Percentiles rank a stretch among this genome's conserved stretches.
phyloP scores from a whole-genome alignment of 2,113 vertebrate genomes.

The Poeciliopsis turrubarensis region DNA sequence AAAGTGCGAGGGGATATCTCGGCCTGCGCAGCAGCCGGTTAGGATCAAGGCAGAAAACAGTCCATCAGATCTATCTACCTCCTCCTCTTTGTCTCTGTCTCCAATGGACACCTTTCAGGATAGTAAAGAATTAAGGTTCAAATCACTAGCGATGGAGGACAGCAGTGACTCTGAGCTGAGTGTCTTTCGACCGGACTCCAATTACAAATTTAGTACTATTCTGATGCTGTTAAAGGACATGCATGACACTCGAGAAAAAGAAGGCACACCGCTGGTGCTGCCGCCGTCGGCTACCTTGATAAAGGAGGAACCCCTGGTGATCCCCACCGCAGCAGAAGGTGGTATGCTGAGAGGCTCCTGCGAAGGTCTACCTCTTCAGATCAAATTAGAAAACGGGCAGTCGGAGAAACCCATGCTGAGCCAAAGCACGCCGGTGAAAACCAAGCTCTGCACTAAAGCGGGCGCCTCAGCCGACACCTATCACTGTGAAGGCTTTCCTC shows the following conservation, averaged over 20 bases:
- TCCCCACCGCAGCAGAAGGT: slow-evolving; percentile 48
- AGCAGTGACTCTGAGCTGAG: slow-evolving; percentile 67
- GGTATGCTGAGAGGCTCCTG: slow-evolving; percentile 11
- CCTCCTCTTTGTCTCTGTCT: slow-evolving; percentile 65
- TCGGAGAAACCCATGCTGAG: slow-evolving; percentile 28
- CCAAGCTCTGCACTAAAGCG: slow-evolving; percentile 66
- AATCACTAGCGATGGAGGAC: slow-evolving; percentile 84
- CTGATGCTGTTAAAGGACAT: slow-evolving; percentile 96
- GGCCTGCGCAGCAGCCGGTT: slow-evolving; percentile 9
- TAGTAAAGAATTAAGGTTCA: slow-evolving; percentile 86
- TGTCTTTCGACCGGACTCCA: slow-evolving; percentile 84
- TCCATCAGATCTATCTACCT: slow-evolving; percentile 48
- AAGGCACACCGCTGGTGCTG: slow-evolving; percentile 85
- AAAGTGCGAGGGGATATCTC: slow-evolving; percentile 2
- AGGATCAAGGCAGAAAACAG: slow-evolving; percentile 69
- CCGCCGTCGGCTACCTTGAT: slow-evolving; percentile 72
- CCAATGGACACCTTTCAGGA: slow-evolving; percentile 84
- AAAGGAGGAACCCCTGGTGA: slow-evolving; percentile 77
- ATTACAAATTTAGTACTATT: slow-evolving; percentile 94
- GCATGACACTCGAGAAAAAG: slow-evolving; percentile 92
- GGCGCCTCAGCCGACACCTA: slow-evolving; percentile 50
- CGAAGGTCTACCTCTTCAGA: slow-evolving; percentile 18
- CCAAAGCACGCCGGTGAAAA: slow-evolving; percentile 44
- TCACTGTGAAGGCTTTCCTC: slow-evolving; percentile 52
- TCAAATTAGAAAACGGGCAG: slow-evolving; percentile 51